Percentiles rank a stretch among this genome's conserved stretches.
phyloP scores from a whole-genome alignment of 2,113 vertebrate genomes.

The Protobothrops flavoviridis region DNA sequence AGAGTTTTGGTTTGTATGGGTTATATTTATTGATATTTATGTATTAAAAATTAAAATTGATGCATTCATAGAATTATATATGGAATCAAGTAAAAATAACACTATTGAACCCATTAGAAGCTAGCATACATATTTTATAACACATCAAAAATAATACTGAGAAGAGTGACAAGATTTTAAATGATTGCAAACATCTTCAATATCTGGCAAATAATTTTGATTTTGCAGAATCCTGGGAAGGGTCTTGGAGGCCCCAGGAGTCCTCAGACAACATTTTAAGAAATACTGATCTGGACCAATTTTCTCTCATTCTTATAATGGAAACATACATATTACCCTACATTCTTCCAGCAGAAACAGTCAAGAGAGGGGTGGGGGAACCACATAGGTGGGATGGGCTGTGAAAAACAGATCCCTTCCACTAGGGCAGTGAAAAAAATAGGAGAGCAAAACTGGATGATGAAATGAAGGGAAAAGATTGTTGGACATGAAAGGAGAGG shows the following conservation, averaged over 20 bases:
- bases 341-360: not conserved
- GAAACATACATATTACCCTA: not conserved
- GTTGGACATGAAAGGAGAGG: too few species aligned
- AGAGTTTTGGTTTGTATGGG: not conserved
- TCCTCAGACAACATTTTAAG: not conserved
- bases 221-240: not conserved
- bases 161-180: not conserved
- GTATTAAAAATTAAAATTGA: not conserved
- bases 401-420: not conserved
- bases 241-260: not conserved
- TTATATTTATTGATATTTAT: not conserved
- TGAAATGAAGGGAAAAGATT: not conserved
- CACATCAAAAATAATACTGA: not conserved
- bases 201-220: not conserved
- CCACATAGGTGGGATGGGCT: not conserved
- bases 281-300: not conserved
- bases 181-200: not conserved
- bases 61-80: not conserved
- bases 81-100: not conserved
- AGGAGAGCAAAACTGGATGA: not conserved
- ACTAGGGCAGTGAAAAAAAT: not conserved
- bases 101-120: not conserved
- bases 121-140: not conserved
- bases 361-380: not conserved
- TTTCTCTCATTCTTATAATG: not conserved